Conservation (phyloP, 1,140 invertebrate genomes). For the Ephestia elutella region DNA sequence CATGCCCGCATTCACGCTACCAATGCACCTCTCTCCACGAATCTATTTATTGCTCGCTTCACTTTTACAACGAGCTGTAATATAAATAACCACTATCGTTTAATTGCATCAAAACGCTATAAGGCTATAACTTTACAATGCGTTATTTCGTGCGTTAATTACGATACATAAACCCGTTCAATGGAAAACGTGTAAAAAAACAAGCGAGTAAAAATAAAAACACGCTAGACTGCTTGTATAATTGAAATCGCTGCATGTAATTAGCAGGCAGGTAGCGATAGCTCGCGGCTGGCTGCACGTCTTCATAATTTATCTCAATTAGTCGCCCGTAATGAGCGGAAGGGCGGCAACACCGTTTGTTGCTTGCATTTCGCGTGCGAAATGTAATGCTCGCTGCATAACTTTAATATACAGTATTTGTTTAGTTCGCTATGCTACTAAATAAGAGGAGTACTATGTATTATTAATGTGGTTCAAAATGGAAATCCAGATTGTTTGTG, state of each 20-base stretch:
- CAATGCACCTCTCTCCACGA: conserved; percentile 23
- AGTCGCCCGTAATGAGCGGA: conserved; percentile 63
- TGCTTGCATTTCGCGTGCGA: conserved; percentile 13
- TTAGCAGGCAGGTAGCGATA: conserved; percentile 57
- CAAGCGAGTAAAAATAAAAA: conserved; percentile 23
- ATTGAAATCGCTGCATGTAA: conserved; percentile 65
- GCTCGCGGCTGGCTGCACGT: conserved; percentile 52
- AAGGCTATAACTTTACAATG: conserved; percentile 24
- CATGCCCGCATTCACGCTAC: conserved; percentile 18
- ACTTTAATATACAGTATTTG: background rate
- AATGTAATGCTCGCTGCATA: conserved; percentile 12
- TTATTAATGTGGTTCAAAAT: too few species aligned
- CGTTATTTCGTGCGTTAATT: conserved; percentile 27
- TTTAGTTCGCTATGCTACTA: background rate
- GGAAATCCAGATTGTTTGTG: too few species aligned
- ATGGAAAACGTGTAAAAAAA: conserved; percentile 22
- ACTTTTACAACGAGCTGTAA: conserved; percentile 25
- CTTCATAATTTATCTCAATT: conserved; percentile 71
- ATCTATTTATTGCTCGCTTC: conserved; percentile 27
- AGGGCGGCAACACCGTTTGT: conserved; percentile 34
- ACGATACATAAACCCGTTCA: conserved; percentile 24
- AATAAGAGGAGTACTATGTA: too few species aligned
- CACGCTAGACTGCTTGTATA: conserved; percentile 32
- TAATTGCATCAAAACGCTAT: conserved; percentile 27
- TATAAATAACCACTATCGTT: conserved; percentile 22